Conservation (phyloP, 2,113 vertebrate genomes). For the Alethe diademata region DNA sequence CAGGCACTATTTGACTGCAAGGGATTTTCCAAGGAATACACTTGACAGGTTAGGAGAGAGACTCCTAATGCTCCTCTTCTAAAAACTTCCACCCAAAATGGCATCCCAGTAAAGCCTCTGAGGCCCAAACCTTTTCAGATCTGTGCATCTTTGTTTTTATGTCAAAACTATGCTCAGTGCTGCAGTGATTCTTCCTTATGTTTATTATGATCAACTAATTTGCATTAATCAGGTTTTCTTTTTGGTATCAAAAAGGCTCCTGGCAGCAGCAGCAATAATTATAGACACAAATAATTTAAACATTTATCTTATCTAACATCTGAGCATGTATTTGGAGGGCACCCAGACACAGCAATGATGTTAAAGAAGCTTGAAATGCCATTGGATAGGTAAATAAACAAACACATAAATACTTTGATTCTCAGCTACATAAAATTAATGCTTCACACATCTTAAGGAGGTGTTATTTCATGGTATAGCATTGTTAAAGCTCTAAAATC, state of each 20-base stretch:
- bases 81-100: not conserved
- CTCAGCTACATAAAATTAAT: not conserved
- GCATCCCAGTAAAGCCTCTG: not conserved
- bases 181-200: not conserved
- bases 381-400: constrained; percentile 46
- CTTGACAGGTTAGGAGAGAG: not conserved
- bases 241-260: constrained; percentile 30
- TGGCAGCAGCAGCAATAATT: constrained; percentile 26
- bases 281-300: constrained; percentile 25
- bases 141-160: not conserved
- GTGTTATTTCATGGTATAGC: not conserved
- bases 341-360: not conserved
- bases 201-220: not conserved
- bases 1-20: not conserved
- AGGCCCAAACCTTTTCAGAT: not conserved
- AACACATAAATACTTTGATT: constrained; percentile 31
- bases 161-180: not conserved
- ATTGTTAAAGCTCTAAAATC: not conserved
- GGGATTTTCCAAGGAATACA: not conserved
- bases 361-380: constrained; percentile 33
- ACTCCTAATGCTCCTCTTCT: accelerated
- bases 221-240: not conserved
- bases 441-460: not conserved
- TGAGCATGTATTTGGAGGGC: constrained; percentile 39
- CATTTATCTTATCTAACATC: constrained; percentile 60